Evolutionary conservation across 1,140 invertebrate genomes (phyloP), one percentile per base, ranked within the genome.

Genomic region (Drosophila triauraria): DNA sequence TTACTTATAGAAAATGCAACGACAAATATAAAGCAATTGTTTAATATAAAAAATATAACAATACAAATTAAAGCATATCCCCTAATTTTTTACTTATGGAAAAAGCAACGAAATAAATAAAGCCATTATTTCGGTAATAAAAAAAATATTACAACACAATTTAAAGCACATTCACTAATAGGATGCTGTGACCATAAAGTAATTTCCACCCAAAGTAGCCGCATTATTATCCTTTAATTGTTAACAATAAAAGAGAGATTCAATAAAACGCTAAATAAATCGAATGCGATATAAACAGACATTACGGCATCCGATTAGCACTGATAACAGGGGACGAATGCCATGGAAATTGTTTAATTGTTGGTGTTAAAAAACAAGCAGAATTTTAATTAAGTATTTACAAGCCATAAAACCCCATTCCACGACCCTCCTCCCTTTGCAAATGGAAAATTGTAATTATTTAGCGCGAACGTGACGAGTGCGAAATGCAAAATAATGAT

Each of bases 381-480:
- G 35, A 67, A 60, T 56, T 77, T 77, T 77, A 77, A 61, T 77
- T 68, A 77, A 60, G 62, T 77, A 68, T 79, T 82, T 64, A 44
- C 64, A 59, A 47, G 53, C 13, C 47, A 32, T 48, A 35, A 10
- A 35, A 35, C 9, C 54, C 44, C 47, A 44, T 9, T 25, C 47
- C n/a, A 5, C 20, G 9, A 10, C 42, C 44, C 23, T 12, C 40
- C 40, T 10, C 25, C 7, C 17, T 15, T 47, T 20, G 23, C 58
- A 54, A 60, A 63, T 44, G 43, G n/a, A 71, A 48, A 82, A 75
- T 68, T 71, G 58, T 72, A 79, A 86, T 79, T 79, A 87, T 82
- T 87, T 64, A 43, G 46, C 60, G 50, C 27, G 68, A 65, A 86
- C 82, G 82, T 86, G 82, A 69, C 83, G 48, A 68, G 77, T 64